Base-by-base conservation (phyloP, 2,888 invertebrate genomes). In the Villa cingulata region DNA sequence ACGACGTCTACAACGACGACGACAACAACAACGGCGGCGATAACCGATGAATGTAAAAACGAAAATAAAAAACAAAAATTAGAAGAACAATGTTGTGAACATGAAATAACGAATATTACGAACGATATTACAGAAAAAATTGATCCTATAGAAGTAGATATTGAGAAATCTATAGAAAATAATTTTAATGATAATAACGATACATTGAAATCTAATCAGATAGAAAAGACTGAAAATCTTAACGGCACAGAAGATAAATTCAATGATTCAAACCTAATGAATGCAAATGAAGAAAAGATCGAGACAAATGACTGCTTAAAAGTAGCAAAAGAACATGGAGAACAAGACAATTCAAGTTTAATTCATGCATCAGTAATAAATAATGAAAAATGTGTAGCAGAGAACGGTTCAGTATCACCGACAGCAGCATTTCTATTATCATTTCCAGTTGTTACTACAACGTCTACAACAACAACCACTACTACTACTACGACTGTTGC, bases 361-460 rank as follows among this genome's bases (percentile, higher is more conserved):
- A n/a, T n/a, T n/a, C n/a, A n/a, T n/a, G n/a, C n/a, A n/a, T n/a
- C n/a, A n/a, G n/a, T 19, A 42, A 23, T 34, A 7, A 27, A 46
- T 18, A 34, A 17, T 36, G 40, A 32, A 18, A 39, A 29, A 29
- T 12, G 10, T 46, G n/a, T 19, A 27, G 23, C 74, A 57, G 72
- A 75, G 63, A 72, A 76, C 4, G 76, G 77, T 58, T 76, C 77
- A 2, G 75, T 78, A 48, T 79, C 79, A 2, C 79, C 80, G 1
- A 79, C 80, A 1, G 80, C 78, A 3, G 80, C 80, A 1, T 80
- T 78, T 56, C 59, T 80, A 2, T 65, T 77, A 56, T 75, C 78
- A 2, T 80, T 79, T 56, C 80, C 80, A 1, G 59, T 79, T 12
- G 80, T 80, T 2, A 76, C 77, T 1, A 74, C 74, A 53, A 49